These are phyloP conservation scores for Octodonta nipae DNA, from an alignment of 2,888 invertebrate species.

Conservation along the genomic window DNA sequence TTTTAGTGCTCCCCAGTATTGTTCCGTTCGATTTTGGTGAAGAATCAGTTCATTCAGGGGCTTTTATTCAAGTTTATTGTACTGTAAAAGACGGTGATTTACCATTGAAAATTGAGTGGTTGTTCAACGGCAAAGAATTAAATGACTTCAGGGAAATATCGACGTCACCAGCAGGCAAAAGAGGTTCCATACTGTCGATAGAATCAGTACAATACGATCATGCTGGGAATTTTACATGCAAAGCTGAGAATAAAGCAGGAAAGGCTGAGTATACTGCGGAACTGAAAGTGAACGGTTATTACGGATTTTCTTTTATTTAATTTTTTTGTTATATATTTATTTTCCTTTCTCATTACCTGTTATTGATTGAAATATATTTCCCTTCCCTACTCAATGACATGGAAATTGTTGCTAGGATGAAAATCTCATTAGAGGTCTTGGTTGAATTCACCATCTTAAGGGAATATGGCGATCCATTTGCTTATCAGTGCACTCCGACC, in stretches of 20 bases:
- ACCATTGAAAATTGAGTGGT: conserved; percentile 55
- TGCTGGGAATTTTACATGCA: conserved; percentile 44
- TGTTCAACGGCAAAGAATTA: conserved; percentile 44
- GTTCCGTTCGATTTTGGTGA: conserved; percentile 42
- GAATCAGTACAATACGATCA: conserved; percentile 41
- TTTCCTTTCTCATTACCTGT: no score
- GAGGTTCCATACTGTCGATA: conserved; percentile 50
- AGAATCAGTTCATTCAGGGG: conserved; percentile 51
- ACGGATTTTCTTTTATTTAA: no score
- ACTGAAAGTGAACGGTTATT: conserved; percentile 41
- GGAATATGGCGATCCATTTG: no score
- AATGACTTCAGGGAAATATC: conserved; percentile 15
- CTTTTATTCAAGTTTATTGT: conserved; percentile 53
- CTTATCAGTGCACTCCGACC: no score
- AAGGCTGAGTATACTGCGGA: conserved; percentile 36
- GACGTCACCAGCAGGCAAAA: conserved; percentile 33
- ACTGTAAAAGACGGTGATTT: conserved; percentile 56
- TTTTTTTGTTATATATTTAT: no score
- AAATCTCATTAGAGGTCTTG: no score
- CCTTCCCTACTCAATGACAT: no score
- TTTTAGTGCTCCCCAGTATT: conserved; percentile 23
- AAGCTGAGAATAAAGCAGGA: conserved; percentile 41
- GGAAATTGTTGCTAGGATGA: no score
- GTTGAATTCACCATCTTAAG: no score
- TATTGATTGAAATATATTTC: no score